phyloP scores from a whole-genome alignment of 2,797 vertebrate species.

The Acanthurus leucopareius region DNA sequence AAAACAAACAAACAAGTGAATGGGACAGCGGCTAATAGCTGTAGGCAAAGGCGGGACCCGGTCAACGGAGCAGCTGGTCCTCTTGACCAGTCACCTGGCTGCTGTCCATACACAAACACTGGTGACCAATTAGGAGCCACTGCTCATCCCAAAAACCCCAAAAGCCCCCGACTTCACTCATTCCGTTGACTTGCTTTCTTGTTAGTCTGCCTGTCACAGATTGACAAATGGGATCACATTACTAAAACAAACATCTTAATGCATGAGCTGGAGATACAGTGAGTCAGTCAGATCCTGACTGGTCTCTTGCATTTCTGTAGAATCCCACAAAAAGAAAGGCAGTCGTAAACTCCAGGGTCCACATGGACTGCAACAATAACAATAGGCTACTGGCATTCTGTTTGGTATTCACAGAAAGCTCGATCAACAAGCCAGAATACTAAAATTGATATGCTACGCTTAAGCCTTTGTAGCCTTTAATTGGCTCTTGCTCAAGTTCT shows the following conservation, averaged over 20 bases:
- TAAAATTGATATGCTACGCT: slow-evolving; percentile 57
- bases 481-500: slow-evolving; percentile 52
- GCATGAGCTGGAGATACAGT: slow-evolving; percentile 57
- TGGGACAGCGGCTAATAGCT: slow-evolving; percentile 49
- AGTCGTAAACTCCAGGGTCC: slow-evolving; percentile 4
- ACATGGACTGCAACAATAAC: slow-evolving; percentile 19
- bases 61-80: slow-evolving; percentile 65
- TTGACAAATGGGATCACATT: slow-evolving; percentile 74
- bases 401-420: slow-evolving; percentile 39
- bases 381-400: slow-evolving; percentile 27
- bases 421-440: slow-evolving; percentile 52
- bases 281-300: slow-evolving; percentile 39
- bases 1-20: slow-evolving; percentile 82
- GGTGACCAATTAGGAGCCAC: slow-evolving; percentile 54
- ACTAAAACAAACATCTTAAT: slow-evolving; percentile 77
- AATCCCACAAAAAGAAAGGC: slow-evolving; percentile 2
- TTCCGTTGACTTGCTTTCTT: slow-evolving; percentile 67
- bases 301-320: slow-evolving; percentile 29
- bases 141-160: slow-evolving; percentile 46
- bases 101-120: slow-evolving; percentile 67
- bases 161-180: slow-evolving; percentile 57
- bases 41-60: slow-evolving; percentile 41
- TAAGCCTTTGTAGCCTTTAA: slow-evolving; percentile 62
- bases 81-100: slow-evolving; percentile 68
- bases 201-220: slow-evolving; percentile 62